phyloP scores from a whole-genome alignment of 1,140 invertebrate species.

The Drosophila ironensis region DNA sequence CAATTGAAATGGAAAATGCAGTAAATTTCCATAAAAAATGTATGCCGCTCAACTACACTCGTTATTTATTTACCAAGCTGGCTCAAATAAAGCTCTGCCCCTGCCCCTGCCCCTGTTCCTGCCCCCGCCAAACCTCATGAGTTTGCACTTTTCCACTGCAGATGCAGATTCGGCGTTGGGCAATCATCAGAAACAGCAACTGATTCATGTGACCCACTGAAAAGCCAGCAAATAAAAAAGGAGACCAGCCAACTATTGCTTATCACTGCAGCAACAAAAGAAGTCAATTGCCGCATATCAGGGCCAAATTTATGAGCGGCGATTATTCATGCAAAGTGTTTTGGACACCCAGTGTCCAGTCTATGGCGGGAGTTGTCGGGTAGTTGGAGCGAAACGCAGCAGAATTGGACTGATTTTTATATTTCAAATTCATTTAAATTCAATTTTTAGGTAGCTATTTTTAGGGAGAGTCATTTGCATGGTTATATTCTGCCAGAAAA shows the following conservation, averaged over 20 bases:
- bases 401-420: background rate
- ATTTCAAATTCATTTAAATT: background rate
- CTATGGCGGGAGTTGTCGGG: background rate
- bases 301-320: constrained; percentile 48
- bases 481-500: too few relatives aligned
- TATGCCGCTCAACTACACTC: constrained; percentile 29
- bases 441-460: background rate
- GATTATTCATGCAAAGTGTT: constrained; percentile 62
- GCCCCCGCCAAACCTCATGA: constrained; percentile 28
- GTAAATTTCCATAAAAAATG: constrained; percentile 45
- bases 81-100: constrained; percentile 39
- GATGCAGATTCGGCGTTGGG: constrained; percentile 31
- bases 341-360: constrained; percentile 3
- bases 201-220: constrained; percentile 66
- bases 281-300: constrained; percentile 44
- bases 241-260: constrained; percentile 26
- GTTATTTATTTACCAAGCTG: constrained; percentile 67
- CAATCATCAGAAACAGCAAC: constrained; percentile 38
- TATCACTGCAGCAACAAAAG: constrained; percentile 39
- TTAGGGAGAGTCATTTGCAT: background rate
- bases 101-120: background rate
- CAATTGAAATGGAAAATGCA: constrained; percentile 69
- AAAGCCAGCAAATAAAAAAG: constrained; percentile 23
- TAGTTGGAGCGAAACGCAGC: too few relatives aligned
- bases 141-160: constrained; percentile 41